Percentiles rank a stretch among this genome's conserved stretches.
Conservation (phyloP, 1,140 invertebrate species). For the Brachionus koreanus region DNA sequence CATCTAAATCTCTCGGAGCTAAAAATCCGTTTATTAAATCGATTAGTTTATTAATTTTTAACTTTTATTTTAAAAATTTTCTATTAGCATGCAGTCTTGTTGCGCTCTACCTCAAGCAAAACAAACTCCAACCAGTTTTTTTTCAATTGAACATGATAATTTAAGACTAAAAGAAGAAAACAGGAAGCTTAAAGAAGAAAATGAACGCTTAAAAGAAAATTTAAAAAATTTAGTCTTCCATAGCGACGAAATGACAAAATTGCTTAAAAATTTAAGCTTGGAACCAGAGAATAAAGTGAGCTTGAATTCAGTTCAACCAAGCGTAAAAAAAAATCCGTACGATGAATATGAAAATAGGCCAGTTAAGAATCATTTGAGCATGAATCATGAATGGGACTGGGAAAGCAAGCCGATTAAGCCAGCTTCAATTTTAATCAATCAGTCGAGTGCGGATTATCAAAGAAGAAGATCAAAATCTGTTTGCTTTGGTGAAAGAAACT, state of each 20-base stretch:
- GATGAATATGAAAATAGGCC: slow-evolving; percentile 26
- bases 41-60: background rate
- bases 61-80: background rate
- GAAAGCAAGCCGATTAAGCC: slow-evolving; percentile 1
- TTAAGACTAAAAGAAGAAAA: background rate
- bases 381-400: slow-evolving; percentile 34
- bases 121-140: background rate
- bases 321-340: background rate
- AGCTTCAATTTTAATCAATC: background rate
- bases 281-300: background rate
- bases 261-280: background rate
- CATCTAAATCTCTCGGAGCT: background rate
- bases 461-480: slow-evolving; percentile 33
- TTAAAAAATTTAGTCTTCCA: slow-evolving; percentile 7
- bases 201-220: background rate
- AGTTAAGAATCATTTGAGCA: background rate
- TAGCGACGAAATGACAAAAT: background rate
- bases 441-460: background rate
- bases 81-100: background rate
- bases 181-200: background rate
- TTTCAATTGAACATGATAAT: background rate
- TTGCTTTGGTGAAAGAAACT: slow-evolving; percentile 14
- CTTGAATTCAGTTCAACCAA: background rate
- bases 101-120: background rate
- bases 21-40: background rate